Evolutionary conservation across 2,113 vertebrate species (phyloP).

Genomic region (Beaufortia kweichowensis): DNA sequence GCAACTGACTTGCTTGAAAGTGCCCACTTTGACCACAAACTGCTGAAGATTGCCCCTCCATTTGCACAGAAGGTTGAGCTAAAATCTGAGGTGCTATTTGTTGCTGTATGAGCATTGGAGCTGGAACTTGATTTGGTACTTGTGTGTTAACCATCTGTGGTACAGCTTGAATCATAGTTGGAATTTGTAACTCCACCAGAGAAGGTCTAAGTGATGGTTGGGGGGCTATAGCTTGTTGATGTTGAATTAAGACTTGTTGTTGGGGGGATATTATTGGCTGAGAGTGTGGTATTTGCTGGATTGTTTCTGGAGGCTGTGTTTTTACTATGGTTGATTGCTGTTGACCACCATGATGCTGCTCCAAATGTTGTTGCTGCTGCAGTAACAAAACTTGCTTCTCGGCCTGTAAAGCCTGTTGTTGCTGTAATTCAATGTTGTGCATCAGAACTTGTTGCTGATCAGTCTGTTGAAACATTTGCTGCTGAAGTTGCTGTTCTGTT

Average conservation of each 20-base stretch:
- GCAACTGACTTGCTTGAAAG: slow-evolving; percentile 51
- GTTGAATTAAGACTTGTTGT: slow-evolving; percentile 60
- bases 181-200: slow-evolving; percentile 58
- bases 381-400: slow-evolving; percentile 62
- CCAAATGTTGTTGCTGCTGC: slow-evolving; percentile 49
- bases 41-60: slow-evolving; percentile 59
- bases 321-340: slow-evolving; percentile 29
- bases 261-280: slow-evolving; percentile 46
- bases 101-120: slow-evolving; percentile 40
- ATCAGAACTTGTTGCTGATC: slow-evolving; percentile 54
- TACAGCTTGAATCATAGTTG: slow-evolving; percentile 47
- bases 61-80: slow-evolving; percentile 35
- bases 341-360: slow-evolving; percentile 38
- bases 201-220: slow-evolving; percentile 59
- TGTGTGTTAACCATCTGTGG: slow-evolving; percentile 58
- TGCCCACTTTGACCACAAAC: slow-evolving; percentile 54
- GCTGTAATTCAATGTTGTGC: slow-evolving; percentile 50
- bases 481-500: slow-evolving; percentile 53
- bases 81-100: slow-evolving; percentile 36
- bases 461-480: slow-evolving; percentile 57
- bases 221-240: slow-evolving; percentile 60
- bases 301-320: slow-evolving; percentile 26
- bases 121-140: slow-evolving; percentile 55
- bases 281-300: slow-evolving; percentile 56
- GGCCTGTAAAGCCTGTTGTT: slow-evolving; percentile 64